Evolutionary conservation across 2,113 vertebrate species (phyloP).

Genomic region (Rafetus swinhoei): DNA sequence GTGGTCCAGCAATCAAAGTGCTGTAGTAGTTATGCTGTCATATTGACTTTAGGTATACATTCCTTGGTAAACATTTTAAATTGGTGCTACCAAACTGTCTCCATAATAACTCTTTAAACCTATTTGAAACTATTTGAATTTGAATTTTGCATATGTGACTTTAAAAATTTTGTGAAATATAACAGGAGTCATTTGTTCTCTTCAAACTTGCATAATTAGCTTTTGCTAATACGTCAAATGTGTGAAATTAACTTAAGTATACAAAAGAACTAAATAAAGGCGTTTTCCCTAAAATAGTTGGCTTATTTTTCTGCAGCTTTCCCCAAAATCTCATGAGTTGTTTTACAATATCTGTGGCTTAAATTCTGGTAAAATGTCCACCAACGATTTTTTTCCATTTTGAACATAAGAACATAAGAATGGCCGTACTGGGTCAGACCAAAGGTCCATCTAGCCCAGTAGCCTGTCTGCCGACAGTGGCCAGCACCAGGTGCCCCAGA

Average conservation of each 20-base stretch:
- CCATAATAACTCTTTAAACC: not conserved
- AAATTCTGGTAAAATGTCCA: not conserved
- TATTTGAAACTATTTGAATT: not conserved
- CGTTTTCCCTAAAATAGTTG: not conserved
- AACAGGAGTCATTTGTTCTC: not conserved
- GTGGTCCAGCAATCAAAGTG: constrained; percentile 11
- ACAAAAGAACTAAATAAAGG: not conserved
- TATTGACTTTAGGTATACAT: constrained; percentile 10
- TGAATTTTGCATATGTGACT: not conserved
- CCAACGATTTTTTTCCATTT: not conserved
- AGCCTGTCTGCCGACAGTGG: no score
- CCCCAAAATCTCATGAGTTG: not conserved
- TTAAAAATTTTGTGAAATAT: not conserved
- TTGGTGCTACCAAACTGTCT: not conserved
- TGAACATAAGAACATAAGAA: no score
- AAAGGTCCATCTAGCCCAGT: no score
- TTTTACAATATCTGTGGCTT: not conserved
- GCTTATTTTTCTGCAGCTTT: not conserved
- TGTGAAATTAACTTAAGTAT: not conserved
- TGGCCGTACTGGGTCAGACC: no score
- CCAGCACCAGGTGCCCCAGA: no score
- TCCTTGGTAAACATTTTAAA: not conserved
- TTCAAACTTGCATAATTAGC: not conserved
- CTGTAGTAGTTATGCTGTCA: not conserved
- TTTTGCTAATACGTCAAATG: not conserved